Percentiles rank a stretch among this genome's conserved stretches.
Conservation (phyloP, 2,797 vertebrate species). For the Gambusia yucatana region DNA sequence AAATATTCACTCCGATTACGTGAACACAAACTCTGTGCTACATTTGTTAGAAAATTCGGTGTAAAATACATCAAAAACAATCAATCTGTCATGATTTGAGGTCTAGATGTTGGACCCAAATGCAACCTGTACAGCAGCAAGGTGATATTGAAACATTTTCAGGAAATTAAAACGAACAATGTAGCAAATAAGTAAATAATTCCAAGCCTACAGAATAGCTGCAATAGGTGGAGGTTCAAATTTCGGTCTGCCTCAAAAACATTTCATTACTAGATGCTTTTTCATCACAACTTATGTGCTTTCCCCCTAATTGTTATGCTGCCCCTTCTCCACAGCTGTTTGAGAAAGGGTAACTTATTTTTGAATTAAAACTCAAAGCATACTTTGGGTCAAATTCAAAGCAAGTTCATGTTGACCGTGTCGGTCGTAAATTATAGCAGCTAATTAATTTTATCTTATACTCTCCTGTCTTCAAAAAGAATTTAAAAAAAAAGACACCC, state of each 20-base stretch:
- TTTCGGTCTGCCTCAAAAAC: not conserved
- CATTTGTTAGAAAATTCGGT: not conserved
- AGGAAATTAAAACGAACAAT: not conserved
- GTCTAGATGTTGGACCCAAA: not conserved
- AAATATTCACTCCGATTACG: not conserved
- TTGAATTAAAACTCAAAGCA: constrained; percentile 31
- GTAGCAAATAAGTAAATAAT: not conserved
- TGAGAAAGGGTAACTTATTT: constrained; percentile 25
- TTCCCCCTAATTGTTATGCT: constrained; percentile 36
- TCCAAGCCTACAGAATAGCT: not conserved
- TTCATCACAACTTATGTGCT: constrained; percentile 7
- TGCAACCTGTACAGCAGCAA: not conserved
- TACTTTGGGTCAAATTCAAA: constrained; percentile 27
- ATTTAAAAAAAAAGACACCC: not conserved
- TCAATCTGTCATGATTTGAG: not conserved
- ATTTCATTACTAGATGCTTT: constrained; percentile 3
- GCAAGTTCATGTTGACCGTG: constrained; percentile 27
- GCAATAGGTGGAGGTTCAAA: not conserved
- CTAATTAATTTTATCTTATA: constrained; percentile 43
- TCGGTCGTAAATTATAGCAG: constrained; percentile 36
- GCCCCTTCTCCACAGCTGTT: not conserved
- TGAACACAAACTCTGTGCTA: not conserved
- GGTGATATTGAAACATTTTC: not conserved
- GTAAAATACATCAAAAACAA: not conserved
- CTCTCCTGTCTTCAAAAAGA: not conserved